A percentile compares a stretch with the other conserved stretches of the same genome.
Evolutionary conservation across 2,797 vertebrate species (phyloP).

Genomic region (Acanthurus tractus): DNA sequence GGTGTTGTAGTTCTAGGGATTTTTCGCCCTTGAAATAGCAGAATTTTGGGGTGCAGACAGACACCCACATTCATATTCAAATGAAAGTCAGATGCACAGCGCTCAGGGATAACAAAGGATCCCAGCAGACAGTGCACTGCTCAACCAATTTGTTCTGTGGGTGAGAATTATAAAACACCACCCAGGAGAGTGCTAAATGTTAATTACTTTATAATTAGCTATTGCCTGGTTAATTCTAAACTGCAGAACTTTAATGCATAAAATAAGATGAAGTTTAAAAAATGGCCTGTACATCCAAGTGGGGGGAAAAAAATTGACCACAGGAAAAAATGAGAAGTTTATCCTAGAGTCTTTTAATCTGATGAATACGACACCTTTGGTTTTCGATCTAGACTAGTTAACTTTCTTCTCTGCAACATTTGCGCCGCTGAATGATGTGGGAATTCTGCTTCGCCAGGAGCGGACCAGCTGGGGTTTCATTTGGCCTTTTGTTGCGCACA

Average conservation of each 20-base stretch:
- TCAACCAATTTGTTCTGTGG: slow-evolving; percentile 61
- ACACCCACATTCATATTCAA: slow-evolving; percentile 65
- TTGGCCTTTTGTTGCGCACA: slow-evolving; percentile 87
- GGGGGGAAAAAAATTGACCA: not conserved
- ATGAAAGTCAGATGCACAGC: slow-evolving; percentile 42
- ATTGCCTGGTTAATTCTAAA: slow-evolving; percentile 66
- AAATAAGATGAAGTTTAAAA: slow-evolving; percentile 23
- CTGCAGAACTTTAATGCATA: slow-evolving; percentile 16
- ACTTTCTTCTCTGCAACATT: slow-evolving; percentile 45
- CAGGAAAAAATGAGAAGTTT: slow-evolving; percentile 10
- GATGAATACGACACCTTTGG: slow-evolving; percentile 9
- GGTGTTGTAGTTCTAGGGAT: slow-evolving; percentile 23
- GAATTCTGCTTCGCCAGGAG: slow-evolving; percentile 77
- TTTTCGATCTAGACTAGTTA: slow-evolving; percentile 28
- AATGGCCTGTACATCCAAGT: slow-evolving; percentile 11
- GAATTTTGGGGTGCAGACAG: slow-evolving; percentile 34
- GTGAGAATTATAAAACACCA: slow-evolving; percentile 61
- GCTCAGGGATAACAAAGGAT: slow-evolving; percentile 73
- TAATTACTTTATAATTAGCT: slow-evolving; percentile 74
- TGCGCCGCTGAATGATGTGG: slow-evolving; percentile 78
- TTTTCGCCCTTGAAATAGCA: slow-evolving; percentile 13
- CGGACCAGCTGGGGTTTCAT: slow-evolving; percentile 86
- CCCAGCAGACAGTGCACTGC: slow-evolving; percentile 53
- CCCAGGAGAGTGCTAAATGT: slow-evolving; percentile 51
- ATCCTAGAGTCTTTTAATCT: slow-evolving; percentile 19